These are phyloP conservation scores for Drusus annulatus DNA, from an alignment of 1,140 invertebrate genomes.

Conservation along the genomic window DNA sequence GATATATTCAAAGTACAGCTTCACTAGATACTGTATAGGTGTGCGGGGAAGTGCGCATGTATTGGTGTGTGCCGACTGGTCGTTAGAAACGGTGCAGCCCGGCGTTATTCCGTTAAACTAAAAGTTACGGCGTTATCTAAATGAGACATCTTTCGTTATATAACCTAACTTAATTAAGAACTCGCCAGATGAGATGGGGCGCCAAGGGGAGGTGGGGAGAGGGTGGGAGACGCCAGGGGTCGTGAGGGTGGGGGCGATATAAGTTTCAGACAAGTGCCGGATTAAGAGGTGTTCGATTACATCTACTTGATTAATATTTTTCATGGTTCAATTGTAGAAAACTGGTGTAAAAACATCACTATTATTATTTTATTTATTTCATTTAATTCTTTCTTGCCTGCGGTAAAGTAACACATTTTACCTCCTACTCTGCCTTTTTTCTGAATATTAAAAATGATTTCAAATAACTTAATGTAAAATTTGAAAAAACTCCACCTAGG, in stretches of 20 bases:
- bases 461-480: too few relatives aligned
- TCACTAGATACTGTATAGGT: neutral
- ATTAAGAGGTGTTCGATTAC: conserved; percentile 9
- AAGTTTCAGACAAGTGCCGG: conserved; percentile 54
- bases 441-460: too few relatives aligned
- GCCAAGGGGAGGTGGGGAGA: neutral
- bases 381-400: too few relatives aligned
- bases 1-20: too few relatives aligned
- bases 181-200: conserved; percentile 70
- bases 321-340: neutral
- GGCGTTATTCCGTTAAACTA: conserved; percentile 63
- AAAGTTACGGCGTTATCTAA: conserved; percentile 73
- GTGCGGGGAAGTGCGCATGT: conserved; percentile 13
- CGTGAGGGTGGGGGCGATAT: conserved; percentile 59
- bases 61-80: conserved; percentile 34
- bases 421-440: too few relatives aligned
- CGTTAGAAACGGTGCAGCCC: conserved; percentile 50
- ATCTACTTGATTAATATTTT: neutral
- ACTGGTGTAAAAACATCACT: too few relatives aligned
- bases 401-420: too few relatives aligned
- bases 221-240: conserved; percentile 49
- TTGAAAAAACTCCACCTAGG: too few relatives aligned
- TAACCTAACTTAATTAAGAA: conserved; percentile 75
- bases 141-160: conserved; percentile 74
- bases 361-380: too few relatives aligned